Evolutionary conservation across 2,888 invertebrate genomes (phyloP).

Genomic region (Dorcus parallelipipedus): DNA sequence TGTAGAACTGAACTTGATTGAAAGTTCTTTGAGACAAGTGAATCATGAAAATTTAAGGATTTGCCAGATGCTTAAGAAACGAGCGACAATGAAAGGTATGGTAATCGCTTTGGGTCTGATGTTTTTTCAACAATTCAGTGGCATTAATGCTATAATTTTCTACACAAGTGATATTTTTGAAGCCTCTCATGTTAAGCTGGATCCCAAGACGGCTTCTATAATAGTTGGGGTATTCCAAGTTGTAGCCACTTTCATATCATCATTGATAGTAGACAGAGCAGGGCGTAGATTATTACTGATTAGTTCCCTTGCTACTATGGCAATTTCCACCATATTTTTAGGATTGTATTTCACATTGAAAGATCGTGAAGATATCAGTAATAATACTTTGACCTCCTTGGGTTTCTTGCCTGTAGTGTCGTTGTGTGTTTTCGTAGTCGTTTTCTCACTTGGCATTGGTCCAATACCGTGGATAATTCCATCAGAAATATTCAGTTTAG

Average conservation of each 20-base stretch:
- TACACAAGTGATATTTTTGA: conserved; percentile 72
- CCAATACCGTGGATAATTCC: conserved; percentile 86
- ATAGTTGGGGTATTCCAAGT: conserved; percentile 81
- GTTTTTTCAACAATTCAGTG: conserved; percentile 84
- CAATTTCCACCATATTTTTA: conserved; percentile 62
- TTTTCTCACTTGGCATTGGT: conserved; percentile 80
- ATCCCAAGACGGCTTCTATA: conserved; percentile 62
- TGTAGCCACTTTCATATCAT: conserved; percentile 68
- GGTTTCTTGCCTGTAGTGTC: conserved; percentile 73
- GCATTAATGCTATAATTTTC: conserved; percentile 81
- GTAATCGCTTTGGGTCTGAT: conserved; percentile 54
- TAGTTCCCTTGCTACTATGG: conserved; percentile 68
- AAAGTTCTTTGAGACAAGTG: conserved; percentile 28
- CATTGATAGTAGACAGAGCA: conserved; percentile 73
- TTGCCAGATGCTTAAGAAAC: conserved; percentile 45
- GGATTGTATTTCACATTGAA: conserved; percentile 65
- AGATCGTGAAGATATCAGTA: conserved; percentile 38
- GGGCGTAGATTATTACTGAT: conserved; percentile 76
- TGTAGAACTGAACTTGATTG: conserved; percentile 58
- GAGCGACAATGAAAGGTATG: conserved; percentile 58
- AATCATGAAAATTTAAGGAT: neutral
- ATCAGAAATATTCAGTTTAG: conserved; percentile 75
- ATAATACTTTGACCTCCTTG: conserved; percentile 52
- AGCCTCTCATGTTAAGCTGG: conserved; percentile 58
- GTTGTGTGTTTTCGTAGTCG: conserved; percentile 70